A percentile compares a stretch with the other conserved stretches of the same genome.
Conservation (phyloP, 2,797 vertebrate genomes). For the Muscicapa comitata region DNA sequence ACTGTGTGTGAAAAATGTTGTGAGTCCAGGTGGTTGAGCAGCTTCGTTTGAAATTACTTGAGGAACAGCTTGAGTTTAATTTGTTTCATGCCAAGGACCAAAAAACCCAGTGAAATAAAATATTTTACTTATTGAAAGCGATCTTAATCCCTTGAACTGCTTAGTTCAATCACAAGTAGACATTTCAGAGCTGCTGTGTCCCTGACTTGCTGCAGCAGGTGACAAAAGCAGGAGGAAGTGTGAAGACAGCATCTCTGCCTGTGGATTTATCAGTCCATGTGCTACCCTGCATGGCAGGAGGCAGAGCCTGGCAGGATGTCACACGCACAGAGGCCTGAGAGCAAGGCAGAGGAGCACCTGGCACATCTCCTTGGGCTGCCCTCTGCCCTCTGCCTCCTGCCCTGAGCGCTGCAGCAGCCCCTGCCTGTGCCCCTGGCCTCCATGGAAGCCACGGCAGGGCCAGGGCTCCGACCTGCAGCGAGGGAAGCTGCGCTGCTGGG, state of each 20-base stretch:
- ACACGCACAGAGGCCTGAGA: neutral
- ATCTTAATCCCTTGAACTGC: neutral
- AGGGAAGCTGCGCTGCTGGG: neutral
- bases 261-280: neutral
- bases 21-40: conserved; percentile 57
- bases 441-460: accelerated
- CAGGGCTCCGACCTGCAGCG: neutral
- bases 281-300: accelerated
- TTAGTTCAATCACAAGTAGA: neutral
- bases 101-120: conserved; percentile 16
- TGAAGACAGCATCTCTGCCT: neutral
- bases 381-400: neutral
- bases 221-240: neutral
- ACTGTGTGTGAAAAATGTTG: conserved; percentile 28
- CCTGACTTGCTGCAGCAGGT: neutral
- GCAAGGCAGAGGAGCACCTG: neutral
- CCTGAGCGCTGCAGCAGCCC: accelerated
- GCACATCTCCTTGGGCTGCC: neutral
- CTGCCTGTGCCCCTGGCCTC: neutral
- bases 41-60: conserved; percentile 49
- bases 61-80: conserved; percentile 30
- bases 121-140: neutral
- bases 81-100: neutral
- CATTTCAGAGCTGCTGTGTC: neutral
- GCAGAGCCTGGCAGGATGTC: neutral